A percentile compares a stretch with the other conserved stretches of the same genome.
Evolutionary conservation across 2,888 invertebrate species (phyloP).

Genomic region (Camptogramma bilineatum): DNA sequence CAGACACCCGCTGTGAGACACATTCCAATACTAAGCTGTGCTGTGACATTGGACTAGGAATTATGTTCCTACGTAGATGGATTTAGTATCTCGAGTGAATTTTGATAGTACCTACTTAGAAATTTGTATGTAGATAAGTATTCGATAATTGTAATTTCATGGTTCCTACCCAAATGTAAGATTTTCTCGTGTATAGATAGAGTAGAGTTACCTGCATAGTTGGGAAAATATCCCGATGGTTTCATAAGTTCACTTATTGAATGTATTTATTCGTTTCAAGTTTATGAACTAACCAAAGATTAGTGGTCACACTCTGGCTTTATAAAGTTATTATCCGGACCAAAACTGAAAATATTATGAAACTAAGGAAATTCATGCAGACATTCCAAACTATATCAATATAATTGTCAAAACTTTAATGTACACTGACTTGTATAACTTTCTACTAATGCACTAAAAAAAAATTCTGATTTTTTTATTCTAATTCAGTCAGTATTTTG

Average conservation of each 20-base stretch:
- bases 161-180: slow-evolving; percentile 81
- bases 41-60: slow-evolving; percentile 21
- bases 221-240: slow-evolving; percentile 19
- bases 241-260: slow-evolving; percentile 23
- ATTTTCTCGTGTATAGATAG: slow-evolving; percentile 61
- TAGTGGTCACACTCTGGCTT: slow-evolving; percentile 34
- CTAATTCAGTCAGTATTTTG: neutral
- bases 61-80: slow-evolving; percentile 15
- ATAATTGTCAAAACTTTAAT: neutral
- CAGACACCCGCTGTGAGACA: slow-evolving; percentile 72
- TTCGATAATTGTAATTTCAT: slow-evolving; percentile 70
- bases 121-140: slow-evolving; percentile 57
- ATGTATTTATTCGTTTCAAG: slow-evolving; percentile 16
- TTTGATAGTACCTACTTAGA: slow-evolving; percentile 59
- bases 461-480: neutral
- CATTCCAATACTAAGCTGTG: slow-evolving; percentile 26
- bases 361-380: neutral
- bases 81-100: slow-evolving; percentile 49
- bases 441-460: neutral
- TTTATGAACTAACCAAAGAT: slow-evolving; percentile 33
- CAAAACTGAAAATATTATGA: slow-evolving; percentile 11
- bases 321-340: slow-evolving; percentile 16
- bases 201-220: slow-evolving; percentile 67
- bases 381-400: slow-evolving; percentile 21
- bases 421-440: neutral